Conservation (phyloP, 2,113 vertebrate species). For the Rutilus rutilus region DNA sequence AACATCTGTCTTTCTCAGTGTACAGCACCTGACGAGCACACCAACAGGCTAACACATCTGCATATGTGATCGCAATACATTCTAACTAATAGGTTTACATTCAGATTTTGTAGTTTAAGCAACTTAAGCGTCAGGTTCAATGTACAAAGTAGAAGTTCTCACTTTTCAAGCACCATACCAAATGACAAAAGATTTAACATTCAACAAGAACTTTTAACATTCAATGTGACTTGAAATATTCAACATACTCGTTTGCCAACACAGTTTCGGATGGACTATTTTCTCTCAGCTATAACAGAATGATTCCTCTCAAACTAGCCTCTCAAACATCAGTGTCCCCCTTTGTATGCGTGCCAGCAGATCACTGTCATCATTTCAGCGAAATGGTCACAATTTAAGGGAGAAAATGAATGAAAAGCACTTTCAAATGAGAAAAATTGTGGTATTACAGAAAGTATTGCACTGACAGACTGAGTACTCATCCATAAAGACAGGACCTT, state of each 20-base stretch:
- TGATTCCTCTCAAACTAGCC: background rate
- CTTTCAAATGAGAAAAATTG: constrained; percentile 24
- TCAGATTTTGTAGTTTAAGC: background rate
- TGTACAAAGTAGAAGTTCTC: too few species aligned
- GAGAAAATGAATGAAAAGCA: constrained; percentile 30
- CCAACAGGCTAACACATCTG: background rate
- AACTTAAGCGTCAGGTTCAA: background rate
- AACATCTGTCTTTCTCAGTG: constrained; percentile 17
- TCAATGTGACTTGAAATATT: background rate
- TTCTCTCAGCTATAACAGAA: constrained; percentile 1
- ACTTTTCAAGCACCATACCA: background rate
- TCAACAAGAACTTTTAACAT: background rate
- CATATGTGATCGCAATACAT: background rate
- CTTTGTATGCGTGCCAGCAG: constrained; percentile 1
- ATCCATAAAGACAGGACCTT: constrained; percentile 14
- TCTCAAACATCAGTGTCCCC: constrained; percentile 24
- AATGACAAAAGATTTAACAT: background rate
- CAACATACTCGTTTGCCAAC: background rate
- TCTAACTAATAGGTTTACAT: background rate
- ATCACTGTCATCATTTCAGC: background rate
- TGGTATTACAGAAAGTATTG: constrained; percentile 15
- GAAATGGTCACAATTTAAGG: constrained; percentile 25
- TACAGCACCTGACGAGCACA: background rate
- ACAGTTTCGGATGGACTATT: background rate
- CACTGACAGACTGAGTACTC: constrained; percentile 16